Conservation (phyloP, 2,113 vertebrate genomes). For the Muscicapa adusta region DNA sequence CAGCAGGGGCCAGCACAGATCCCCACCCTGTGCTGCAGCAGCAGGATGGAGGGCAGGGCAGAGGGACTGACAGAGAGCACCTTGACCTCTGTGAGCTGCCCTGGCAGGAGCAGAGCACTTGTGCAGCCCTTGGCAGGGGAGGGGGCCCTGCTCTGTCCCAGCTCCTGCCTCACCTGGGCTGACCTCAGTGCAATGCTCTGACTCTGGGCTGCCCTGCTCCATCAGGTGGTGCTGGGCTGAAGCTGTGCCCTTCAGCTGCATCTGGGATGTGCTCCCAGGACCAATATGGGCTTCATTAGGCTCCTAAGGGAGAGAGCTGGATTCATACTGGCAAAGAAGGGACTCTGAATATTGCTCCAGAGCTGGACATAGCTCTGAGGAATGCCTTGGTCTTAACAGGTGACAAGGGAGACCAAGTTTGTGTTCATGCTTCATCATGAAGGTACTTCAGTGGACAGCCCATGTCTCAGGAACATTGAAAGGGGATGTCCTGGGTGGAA, state of each 20-base stretch:
- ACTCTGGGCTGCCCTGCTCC: not conserved
- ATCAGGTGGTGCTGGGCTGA: not conserved
- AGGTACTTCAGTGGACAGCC: not conserved
- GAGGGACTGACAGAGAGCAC: not conserved
- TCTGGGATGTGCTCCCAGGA: not conserved
- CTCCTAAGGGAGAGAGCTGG: not conserved
- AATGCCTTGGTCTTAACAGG: not conserved
- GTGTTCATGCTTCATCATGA: not conserved
- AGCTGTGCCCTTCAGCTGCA: not conserved
- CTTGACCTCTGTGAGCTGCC: not conserved
- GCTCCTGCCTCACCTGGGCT: not conserved
- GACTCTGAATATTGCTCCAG: not conserved
- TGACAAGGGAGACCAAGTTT: not conserved
- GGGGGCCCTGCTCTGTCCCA: not conserved
- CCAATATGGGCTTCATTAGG: not conserved
- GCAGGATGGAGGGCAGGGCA: not conserved
- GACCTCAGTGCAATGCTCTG: not conserved
- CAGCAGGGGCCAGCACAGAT: not conserved
- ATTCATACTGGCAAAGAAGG: not conserved
- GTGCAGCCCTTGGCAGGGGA: not conserved
- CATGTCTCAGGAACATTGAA: not conserved
- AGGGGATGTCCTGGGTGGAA: not conserved
- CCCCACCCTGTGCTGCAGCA: not conserved
- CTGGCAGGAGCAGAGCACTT: rapidly evolving
- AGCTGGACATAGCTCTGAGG: not conserved